A percentile compares a stretch with the other conserved stretches of the same genome.
phyloP scores from a whole-genome alignment of 2,797 vertebrate genomes.

The Garrulus glandarius region DNA sequence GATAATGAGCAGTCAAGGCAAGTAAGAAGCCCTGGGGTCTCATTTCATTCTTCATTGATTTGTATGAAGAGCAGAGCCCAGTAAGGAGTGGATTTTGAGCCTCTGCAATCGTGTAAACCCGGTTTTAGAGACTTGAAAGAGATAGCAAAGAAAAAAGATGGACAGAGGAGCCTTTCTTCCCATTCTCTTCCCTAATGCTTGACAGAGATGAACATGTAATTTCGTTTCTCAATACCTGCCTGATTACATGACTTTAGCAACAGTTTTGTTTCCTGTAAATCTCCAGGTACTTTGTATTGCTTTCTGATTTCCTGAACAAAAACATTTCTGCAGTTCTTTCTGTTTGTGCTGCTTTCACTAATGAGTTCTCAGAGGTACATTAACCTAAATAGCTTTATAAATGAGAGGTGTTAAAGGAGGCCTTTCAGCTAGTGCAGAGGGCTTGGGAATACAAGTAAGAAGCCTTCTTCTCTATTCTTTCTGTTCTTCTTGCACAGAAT shows the following conservation, averaged over 20 bases:
- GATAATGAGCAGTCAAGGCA: neutral
- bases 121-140: neutral
- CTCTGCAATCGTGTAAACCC: neutral
- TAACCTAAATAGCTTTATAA: slow-evolving; percentile 32
- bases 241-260: neutral
- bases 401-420: neutral
- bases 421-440: neutral
- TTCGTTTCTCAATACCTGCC: slow-evolving; percentile 5
- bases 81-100: neutral
- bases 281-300: neutral
- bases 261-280: slow-evolving; percentile 34
- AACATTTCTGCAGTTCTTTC: neutral
- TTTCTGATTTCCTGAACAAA: neutral
- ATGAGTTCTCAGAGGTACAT: slow-evolving; percentile 26
- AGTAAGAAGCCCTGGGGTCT: neutral
- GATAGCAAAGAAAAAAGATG: neutral
- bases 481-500: neutral
- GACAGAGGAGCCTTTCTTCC: neutral
- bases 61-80: neutral
- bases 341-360: neutral
- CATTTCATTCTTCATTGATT: neutral
- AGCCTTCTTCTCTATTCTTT: neutral
- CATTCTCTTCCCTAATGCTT: neutral
- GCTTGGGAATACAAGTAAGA: neutral
- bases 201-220: neutral